phyloP scores from a whole-genome alignment of 2,888 invertebrate species.

The Nomada fabriciana region DNA sequence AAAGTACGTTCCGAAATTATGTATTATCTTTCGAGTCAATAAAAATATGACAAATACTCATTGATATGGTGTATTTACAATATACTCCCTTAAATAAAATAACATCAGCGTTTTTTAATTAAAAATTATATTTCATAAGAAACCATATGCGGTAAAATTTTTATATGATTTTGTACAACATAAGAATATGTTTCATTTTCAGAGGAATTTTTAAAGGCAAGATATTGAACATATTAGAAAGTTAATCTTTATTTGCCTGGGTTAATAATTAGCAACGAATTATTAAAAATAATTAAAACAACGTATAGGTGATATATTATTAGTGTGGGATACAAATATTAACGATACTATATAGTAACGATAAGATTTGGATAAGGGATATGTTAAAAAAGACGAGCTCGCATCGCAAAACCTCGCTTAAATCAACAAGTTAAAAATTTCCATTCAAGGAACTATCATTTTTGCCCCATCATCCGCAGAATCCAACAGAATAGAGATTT shows the following conservation, averaged over 20 bases:
- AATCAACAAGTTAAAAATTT: conserved; percentile 1
- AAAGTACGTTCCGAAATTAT: conserved; percentile 22
- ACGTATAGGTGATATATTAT: background rate
- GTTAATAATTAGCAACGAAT: background rate
- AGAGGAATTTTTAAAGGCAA: too few relatives aligned
- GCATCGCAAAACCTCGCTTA: conserved; percentile 51
- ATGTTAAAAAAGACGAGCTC: conserved; percentile 49
- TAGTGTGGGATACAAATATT: background rate
- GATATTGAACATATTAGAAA: too few relatives aligned
- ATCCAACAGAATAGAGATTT: conserved; percentile 70
- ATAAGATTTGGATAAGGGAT: conserved; percentile 22
- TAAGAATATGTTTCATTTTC: too few relatives aligned
- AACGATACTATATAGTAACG: background rate
- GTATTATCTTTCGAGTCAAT: background rate
- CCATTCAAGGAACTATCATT: conserved; percentile 67
- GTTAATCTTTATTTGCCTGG: too few relatives aligned
- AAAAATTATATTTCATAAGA: too few relatives aligned
- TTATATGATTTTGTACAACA: too few relatives aligned
- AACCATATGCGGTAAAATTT: too few relatives aligned
- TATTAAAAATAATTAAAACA: conserved; percentile 8
- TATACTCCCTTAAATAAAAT: background rate
- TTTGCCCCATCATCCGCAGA: conserved; percentile 74
- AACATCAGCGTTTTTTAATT: too few relatives aligned
- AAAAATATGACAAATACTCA: background rate
- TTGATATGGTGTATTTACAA: background rate